Percentiles rank a stretch among this genome's conserved stretches.
phyloP scores from a whole-genome alignment of 2,888 invertebrate species.

The Serripes groenlandicus region DNA sequence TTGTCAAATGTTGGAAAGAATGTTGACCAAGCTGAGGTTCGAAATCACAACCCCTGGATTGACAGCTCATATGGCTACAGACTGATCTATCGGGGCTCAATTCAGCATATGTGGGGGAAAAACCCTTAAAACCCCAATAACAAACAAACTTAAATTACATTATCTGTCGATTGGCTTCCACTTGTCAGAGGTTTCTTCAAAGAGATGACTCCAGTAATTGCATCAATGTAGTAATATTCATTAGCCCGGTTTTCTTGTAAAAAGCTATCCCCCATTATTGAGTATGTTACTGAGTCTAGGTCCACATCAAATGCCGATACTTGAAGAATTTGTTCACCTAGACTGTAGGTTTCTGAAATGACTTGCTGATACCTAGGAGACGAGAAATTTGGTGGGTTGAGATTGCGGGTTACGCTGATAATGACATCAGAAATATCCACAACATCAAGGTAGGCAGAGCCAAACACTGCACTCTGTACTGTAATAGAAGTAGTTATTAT shows the following conservation, averaged over 20 bases:
- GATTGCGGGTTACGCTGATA: constrained; percentile 75
- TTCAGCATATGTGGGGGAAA: too few relatives aligned
- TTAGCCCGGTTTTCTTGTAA: constrained; percentile 55
- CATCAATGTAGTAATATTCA: constrained; percentile 77
- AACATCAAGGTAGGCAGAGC: constrained; percentile 73
- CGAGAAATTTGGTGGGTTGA: constrained; percentile 74
- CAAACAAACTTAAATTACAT: too few relatives aligned
- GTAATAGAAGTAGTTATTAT: too few relatives aligned
- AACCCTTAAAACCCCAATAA: too few relatives aligned
- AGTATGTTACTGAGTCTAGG: constrained; percentile 75
- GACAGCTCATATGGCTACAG: too few relatives aligned
- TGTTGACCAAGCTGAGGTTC: too few relatives aligned
- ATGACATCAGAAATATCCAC: constrained; percentile 63
- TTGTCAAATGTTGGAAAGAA: too few relatives aligned
- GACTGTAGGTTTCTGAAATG: constrained; percentile 74
- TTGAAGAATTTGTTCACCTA: constrained; percentile 76
- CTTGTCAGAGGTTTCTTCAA: constrained; percentile 77
- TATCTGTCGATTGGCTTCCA: constrained; percentile 67
- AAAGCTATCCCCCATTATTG: constrained; percentile 76
- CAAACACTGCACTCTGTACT: constrained; percentile 72
- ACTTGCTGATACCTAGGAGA: constrained; percentile 69
- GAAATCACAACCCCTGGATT: too few relatives aligned
- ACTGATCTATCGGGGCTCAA: too few relatives aligned
- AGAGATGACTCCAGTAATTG: constrained; percentile 75
- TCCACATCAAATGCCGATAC: constrained; percentile 75